Base-by-base conservation (phyloP, 2,888 invertebrate genomes). In the Odontomyia ornata region DNA sequence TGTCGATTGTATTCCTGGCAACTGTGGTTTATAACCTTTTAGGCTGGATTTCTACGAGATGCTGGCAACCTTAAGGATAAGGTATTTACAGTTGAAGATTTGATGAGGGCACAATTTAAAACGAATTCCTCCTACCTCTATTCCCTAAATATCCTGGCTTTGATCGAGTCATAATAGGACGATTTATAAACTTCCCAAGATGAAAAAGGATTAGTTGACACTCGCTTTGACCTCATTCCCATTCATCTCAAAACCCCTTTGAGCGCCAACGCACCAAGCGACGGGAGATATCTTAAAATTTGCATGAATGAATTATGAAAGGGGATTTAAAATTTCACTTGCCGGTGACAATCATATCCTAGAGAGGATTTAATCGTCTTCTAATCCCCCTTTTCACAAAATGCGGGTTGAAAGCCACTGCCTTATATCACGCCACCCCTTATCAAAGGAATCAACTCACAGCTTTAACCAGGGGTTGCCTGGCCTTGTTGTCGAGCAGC, bases 1-100 rank as follows among this genome's bases (percentile, higher is more conserved):
- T 28, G 72, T 52, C 52, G 52, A 47, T 52, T 71, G 71, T 71
- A 67, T 67, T 67, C 64, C 46, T 36, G 36, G 67, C 21, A 15
- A 27, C 67, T 23, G 67, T 67, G 67, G 67, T 67, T 18, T 67
- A 43, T 67, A 67, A 67, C 67, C 67, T 67, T 67, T 67, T 21
- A 13, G 43, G 21, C 23, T 18, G 27, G 0, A 27, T 28, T 15
- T 13, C 23, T 28, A 13, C 52, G 5, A 36, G 36, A 9, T 36
- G 36, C 36, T 36, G 9, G 9, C 36, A 3, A 36, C 36, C 9
- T 3, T 36, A 36, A 36, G n/a, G n/a, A n/a, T 36, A 3, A 9
- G 36, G 3, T 36, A 36, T 36, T 36, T 9, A 9, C 36, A 36
- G 9, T 5, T 36, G 9, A 9, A 5, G 36, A 36, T 36, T 36